Conservation (phyloP, 2,797 vertebrate species). For the Stomatorhinus walkeri region DNA sequence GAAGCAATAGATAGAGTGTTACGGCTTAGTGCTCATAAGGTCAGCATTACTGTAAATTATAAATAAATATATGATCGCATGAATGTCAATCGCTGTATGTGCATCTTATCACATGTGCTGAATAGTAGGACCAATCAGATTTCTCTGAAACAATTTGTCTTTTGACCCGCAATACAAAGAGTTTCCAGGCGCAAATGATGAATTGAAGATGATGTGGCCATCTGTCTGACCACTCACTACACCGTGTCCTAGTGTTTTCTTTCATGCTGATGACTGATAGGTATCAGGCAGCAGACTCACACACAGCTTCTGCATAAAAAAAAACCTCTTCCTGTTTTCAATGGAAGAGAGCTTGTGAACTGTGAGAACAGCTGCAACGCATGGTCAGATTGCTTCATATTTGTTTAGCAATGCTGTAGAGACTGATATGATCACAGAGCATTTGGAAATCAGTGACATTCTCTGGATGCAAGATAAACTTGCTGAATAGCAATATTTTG, state of each 20-base stretch:
- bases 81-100: neutral
- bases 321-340: slow-evolving; percentile 23
- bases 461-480: neutral
- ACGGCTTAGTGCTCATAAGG: neutral
- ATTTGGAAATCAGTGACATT: neutral
- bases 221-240: slow-evolving; percentile 24
- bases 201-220: slow-evolving; percentile 48
- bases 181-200: neutral
- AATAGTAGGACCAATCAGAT: neutral
- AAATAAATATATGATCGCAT: neutral
- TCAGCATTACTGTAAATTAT: neutral
- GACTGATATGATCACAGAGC: neutral
- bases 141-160: neutral
- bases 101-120: neutral
- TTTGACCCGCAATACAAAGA: neutral
- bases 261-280: slow-evolving; percentile 27
- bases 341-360: neutral
- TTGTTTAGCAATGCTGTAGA: neutral
- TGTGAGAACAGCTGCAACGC: neutral
- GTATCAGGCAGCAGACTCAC: slow-evolving; percentile 37
- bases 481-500: neutral
- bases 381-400: neutral
- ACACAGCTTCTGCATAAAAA: neutral
- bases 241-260: slow-evolving; percentile 15
- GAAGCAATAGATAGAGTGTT: neutral